phyloP scores from a whole-genome alignment of 1,140 invertebrate genomes.

The Ceratosolen fusciceps region DNA sequence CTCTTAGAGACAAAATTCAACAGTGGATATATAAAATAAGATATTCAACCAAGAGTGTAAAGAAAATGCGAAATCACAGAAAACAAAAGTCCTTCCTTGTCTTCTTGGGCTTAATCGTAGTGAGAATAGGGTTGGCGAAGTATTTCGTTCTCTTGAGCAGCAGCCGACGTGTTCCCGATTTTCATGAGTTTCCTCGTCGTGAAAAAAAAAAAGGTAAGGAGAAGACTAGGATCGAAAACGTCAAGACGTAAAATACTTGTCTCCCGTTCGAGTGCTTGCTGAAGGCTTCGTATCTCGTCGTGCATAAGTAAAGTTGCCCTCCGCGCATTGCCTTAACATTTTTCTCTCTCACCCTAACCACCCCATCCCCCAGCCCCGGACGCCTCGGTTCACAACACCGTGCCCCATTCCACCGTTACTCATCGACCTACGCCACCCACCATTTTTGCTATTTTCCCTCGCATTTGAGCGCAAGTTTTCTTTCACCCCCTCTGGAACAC shows the following conservation, averaged over 20 bases:
- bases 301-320: constrained; percentile 59
- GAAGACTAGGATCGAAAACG: constrained; percentile 30
- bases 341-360: too few relatives aligned
- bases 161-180: background rate
- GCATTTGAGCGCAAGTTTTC: constrained; percentile 37
- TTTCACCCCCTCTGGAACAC: background rate
- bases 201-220: constrained; percentile 1
- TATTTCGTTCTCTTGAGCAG: constrained; percentile 20
- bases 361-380: too few relatives aligned
- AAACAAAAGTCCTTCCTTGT: constrained; percentile 4
- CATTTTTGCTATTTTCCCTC: constrained; percentile 25
- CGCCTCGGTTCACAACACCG: too few relatives aligned
- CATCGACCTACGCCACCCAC: background rate
- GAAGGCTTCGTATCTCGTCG: constrained; percentile 53
- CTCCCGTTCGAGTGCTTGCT: constrained; percentile 46
- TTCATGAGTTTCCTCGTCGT: constrained; percentile 9
- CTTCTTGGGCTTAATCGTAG: constrained; percentile 33
- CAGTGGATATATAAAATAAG: constrained; percentile 1
- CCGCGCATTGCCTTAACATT: constrained; percentile 51
- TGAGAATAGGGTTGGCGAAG: constrained; percentile 42
- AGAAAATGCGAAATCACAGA: constrained; percentile 4
- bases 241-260: constrained; percentile 46
- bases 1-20: background rate
- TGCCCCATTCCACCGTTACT: constrained; percentile 28
- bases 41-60: background rate